Conservation (phyloP, 2,113 vertebrate genomes). For the Eudorcas thomsonii region DNA sequence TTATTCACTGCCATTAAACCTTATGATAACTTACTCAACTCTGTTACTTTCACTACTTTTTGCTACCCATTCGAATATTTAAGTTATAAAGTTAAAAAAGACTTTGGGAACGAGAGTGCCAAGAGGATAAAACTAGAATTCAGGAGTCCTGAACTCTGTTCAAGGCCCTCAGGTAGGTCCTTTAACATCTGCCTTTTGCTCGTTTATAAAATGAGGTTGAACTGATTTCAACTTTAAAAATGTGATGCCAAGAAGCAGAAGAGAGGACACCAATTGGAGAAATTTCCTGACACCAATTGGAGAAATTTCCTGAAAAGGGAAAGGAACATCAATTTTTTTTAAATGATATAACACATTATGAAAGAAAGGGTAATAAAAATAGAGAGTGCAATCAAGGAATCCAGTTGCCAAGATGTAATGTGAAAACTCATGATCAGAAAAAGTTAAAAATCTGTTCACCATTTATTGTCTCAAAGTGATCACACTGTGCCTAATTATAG, state of each 20-base stretch:
- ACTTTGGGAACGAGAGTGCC: background rate
- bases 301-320: background rate
- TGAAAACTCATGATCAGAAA: background rate
- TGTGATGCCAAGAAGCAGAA: background rate
- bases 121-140: background rate
- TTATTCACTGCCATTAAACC: background rate
- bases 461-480: background rate
- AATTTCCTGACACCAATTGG: background rate
- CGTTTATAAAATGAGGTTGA: background rate
- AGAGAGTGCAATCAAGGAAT: background rate
- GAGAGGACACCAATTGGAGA: background rate
- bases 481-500: background rate
- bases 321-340: background rate
- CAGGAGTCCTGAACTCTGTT: background rate
- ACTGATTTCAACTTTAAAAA: background rate
- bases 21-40: background rate
- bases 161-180: background rate
- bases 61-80: background rate
- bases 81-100: background rate
- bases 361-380: background rate
- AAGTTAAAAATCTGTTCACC: background rate
- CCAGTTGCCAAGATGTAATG: background rate
- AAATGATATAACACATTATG: background rate
- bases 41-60: background rate
- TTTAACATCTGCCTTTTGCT: background rate